Percentiles rank a stretch among this genome's conserved stretches.
Conservation (phyloP, 2,113 vertebrate species). For the Microcebus griseorufus region DNA sequence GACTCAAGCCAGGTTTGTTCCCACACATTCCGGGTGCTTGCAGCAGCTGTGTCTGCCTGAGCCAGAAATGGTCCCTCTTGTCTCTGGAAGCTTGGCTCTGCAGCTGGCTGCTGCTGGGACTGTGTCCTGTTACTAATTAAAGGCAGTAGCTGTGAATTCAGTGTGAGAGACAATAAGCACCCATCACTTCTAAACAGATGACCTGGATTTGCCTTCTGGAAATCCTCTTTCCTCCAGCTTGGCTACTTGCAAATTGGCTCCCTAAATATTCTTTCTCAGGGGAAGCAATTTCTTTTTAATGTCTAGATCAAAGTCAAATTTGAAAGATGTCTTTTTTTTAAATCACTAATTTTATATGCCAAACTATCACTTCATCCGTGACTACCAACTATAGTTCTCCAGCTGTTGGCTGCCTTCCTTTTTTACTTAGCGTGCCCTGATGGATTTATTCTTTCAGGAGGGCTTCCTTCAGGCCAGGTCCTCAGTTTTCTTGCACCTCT, state of each 20-base stretch:
- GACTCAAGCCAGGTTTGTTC: slow-evolving; percentile 60
- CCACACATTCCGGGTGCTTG: slow-evolving; percentile 38
- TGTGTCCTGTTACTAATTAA: slow-evolving; percentile 66
- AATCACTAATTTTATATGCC: slow-evolving; percentile 37
- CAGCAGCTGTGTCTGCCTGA: not conserved
- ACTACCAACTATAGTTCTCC: not conserved
- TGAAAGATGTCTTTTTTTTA: not conserved
- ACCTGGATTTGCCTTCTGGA: slow-evolving; percentile 53
- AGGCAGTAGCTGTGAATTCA: slow-evolving; percentile 61
- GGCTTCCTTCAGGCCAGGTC: not conserved
- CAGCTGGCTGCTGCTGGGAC: slow-evolving; percentile 1
- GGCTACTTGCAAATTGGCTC: slow-evolving; percentile 47
- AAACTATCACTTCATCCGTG: not conserved
- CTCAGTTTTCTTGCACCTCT: not conserved
- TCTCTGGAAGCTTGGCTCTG: slow-evolving; percentile 35
- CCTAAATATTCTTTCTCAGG: slow-evolving; percentile 47
- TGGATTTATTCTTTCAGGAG: not conserved
- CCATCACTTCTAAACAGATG: slow-evolving; percentile 49
- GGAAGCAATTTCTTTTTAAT: slow-evolving; percentile 47
- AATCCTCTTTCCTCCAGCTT: not conserved
- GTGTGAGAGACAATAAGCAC: slow-evolving; percentile 37
- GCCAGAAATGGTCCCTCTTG: slow-evolving; percentile 56
- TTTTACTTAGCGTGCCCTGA: not conserved
- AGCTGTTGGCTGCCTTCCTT: not conserved
- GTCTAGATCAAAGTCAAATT: slow-evolving; percentile 54